Percentiles rank a stretch among this genome's conserved stretches.
Evolutionary conservation across 2,888 invertebrate species (phyloP).

Genomic region (Scaptomyza reducta): DNA sequence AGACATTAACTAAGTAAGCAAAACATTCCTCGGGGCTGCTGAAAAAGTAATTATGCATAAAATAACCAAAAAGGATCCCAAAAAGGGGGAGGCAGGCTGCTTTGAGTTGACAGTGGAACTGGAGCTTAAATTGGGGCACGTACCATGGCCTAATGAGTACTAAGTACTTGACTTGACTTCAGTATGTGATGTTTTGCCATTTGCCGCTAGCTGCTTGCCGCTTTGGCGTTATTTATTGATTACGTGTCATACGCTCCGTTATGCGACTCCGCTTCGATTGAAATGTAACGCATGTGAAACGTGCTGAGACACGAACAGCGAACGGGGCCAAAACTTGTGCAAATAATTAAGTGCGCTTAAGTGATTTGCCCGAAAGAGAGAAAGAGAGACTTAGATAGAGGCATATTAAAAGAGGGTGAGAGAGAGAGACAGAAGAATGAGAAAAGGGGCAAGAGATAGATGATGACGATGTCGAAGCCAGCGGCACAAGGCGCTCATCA

Average conservation of each 20-base stretch:
- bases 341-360: constrained; percentile 79
- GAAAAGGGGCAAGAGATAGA: constrained; percentile 19
- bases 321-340: constrained; percentile 65
- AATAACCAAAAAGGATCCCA: constrained; percentile 16
- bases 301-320: constrained; percentile 30
- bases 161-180: constrained; percentile 40
- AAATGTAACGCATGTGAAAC: constrained; percentile 66
- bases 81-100: background rate
- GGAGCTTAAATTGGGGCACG: constrained; percentile 46
- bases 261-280: constrained; percentile 55
- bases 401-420: background rate
- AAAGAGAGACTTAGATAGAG: background rate
- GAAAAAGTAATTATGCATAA: constrained; percentile 73
- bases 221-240: constrained; percentile 73
- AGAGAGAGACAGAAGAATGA: background rate
- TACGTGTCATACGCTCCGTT: constrained; percentile 75
- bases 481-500: constrained; percentile 59
- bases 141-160: constrained; percentile 53
- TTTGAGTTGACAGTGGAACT: constrained; percentile 28
- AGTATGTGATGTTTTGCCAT: constrained; percentile 8
- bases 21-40: constrained; percentile 50
- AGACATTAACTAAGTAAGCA: constrained; percentile 52
- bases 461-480: constrained; percentile 47
- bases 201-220: constrained; percentile 7
- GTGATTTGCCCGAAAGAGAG: constrained; percentile 61